phyloP scores from a whole-genome alignment of 2,113 vertebrate species.

The Ornithorhynchus anatinus region DNA sequence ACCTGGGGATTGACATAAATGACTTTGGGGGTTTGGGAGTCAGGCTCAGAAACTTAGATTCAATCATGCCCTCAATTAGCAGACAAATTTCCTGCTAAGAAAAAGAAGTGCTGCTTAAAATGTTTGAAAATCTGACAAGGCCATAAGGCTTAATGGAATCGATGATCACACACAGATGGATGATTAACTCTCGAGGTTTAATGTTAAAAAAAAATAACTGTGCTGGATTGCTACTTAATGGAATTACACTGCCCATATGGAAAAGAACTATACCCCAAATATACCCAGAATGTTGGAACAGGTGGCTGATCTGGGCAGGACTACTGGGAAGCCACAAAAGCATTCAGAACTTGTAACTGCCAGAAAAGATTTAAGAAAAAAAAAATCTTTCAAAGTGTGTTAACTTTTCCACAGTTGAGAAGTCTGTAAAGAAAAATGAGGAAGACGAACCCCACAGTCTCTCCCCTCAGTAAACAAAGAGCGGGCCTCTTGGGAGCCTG shows the following conservation, averaged over 20 bases:
- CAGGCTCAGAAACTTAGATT: constrained; percentile 58
- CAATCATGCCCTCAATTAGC: constrained; percentile 63
- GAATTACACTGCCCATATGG: constrained; percentile 84
- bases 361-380: constrained; percentile 66
- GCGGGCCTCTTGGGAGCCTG: not conserved
- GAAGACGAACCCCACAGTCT: constrained; percentile 23
- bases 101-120: constrained; percentile 72
- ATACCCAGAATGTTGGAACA: constrained; percentile 81
- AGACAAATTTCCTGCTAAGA: constrained; percentile 73
- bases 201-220: constrained; percentile 69
- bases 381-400: constrained; percentile 66
- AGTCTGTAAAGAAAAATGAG: constrained; percentile 59
- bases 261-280: constrained; percentile 80
- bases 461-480: not conserved
- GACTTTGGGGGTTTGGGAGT: constrained; percentile 17
- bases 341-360: constrained; percentile 74
- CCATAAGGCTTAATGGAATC: constrained; percentile 86
- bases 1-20: constrained; percentile 11
- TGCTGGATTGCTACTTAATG: constrained; percentile 83
- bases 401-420: constrained; percentile 67
- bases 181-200: constrained; percentile 83
- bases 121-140: constrained; percentile 84
- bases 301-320: constrained; percentile 80
- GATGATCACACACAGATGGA: constrained; percentile 86
- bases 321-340: constrained; percentile 79